Evolutionary conservation across 2,888 invertebrate species (phyloP).

Genomic region (Apeira syringaria): DNA sequence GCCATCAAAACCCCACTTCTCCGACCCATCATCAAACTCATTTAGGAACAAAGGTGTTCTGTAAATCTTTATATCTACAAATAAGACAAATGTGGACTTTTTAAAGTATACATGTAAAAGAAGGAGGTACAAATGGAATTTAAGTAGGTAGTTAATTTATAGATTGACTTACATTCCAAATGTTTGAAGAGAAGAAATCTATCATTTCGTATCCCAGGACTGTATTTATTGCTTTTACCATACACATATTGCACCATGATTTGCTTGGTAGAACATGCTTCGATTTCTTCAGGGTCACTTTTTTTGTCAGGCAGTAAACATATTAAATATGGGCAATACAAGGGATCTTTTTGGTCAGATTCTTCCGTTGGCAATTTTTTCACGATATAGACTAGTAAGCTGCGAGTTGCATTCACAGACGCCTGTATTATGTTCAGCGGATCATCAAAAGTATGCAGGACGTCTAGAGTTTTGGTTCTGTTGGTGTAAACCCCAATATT

Average conservation of each 20-base stretch:
- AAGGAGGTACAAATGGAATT: too few relatives aligned
- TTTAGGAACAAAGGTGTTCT: slow-evolving; percentile 75
- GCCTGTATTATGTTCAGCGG: slow-evolving; percentile 90
- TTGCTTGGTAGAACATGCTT: slow-evolving; percentile 86
- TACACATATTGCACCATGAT: slow-evolving; percentile 92
- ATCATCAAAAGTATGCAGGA: slow-evolving; percentile 85
- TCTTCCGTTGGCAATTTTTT: slow-evolving; percentile 75
- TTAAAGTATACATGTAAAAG: not conserved
- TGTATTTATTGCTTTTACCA: slow-evolving; percentile 80
- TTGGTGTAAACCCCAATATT: slow-evolving; percentile 86
- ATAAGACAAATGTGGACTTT: too few relatives aligned
- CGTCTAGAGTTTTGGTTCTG: slow-evolving; percentile 81
- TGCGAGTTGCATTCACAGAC: slow-evolving; percentile 87
- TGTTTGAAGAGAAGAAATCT: slow-evolving; percentile 90
- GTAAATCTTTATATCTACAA: slow-evolving; percentile 72
- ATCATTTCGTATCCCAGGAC: slow-evolving; percentile 81
- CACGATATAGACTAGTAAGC: slow-evolving; percentile 87
- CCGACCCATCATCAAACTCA: slow-evolving; percentile 73
- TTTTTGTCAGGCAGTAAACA: slow-evolving; percentile 78
- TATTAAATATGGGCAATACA: slow-evolving; percentile 86
- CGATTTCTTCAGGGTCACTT: slow-evolving; percentile 57
- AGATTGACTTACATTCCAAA: slow-evolving; percentile 86
- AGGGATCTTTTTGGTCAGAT: slow-evolving; percentile 53
- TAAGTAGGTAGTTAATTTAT: too few relatives aligned
- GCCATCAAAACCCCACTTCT: slow-evolving; percentile 83